These are phyloP conservation scores for Drosophila seguyi DNA, from an alignment of 1,140 invertebrate species.

Conservation along the genomic window DNA sequence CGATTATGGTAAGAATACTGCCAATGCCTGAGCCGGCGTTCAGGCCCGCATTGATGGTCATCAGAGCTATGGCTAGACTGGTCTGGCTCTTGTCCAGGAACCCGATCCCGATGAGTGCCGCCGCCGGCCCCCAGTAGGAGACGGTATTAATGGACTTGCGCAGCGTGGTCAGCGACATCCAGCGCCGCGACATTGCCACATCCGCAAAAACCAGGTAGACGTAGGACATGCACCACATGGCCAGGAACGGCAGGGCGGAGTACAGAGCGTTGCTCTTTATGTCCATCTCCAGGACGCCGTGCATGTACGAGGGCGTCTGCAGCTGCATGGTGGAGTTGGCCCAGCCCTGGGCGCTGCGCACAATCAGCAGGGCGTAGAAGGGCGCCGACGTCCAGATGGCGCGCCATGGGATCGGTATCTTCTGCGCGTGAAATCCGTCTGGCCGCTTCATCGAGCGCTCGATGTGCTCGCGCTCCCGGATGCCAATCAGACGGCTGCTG, in stretches of 20 bases:
- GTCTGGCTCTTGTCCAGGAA: constrained; percentile 85
- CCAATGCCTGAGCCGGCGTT: constrained; percentile 92
- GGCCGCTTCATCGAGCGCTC: constrained; percentile 83
- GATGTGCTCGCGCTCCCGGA: constrained; percentile 88
- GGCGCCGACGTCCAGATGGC: constrained; percentile 91
- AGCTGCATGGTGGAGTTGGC: constrained; percentile 96
- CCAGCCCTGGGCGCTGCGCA: constrained; percentile 96
- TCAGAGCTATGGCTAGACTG: constrained; percentile 87
- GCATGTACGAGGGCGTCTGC: constrained; percentile 89
- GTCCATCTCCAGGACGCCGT: constrained; percentile 91
- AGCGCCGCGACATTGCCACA: constrained; percentile 54
- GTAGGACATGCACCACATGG: constrained; percentile 89
- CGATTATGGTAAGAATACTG: constrained; percentile 89
- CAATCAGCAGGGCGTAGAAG: constrained; percentile 93
- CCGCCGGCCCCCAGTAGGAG: constrained; percentile 87
- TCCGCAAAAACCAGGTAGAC: constrained; percentile 85
- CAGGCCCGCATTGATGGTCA: constrained; percentile 90
- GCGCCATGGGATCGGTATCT: constrained; percentile 89
- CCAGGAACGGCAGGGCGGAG: constrained; percentile 92
- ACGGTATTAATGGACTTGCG: constrained; percentile 90
- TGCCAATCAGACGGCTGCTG: constrained; percentile 87
- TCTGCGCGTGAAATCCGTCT: constrained; percentile 74
- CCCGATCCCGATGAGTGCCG: constrained; percentile 88
- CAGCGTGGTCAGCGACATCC: constrained; percentile 69
- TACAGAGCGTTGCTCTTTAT: constrained; percentile 90